Conservation (phyloP, 1,140 invertebrate genomes). For the Trichogramma pretiosum region DNA sequence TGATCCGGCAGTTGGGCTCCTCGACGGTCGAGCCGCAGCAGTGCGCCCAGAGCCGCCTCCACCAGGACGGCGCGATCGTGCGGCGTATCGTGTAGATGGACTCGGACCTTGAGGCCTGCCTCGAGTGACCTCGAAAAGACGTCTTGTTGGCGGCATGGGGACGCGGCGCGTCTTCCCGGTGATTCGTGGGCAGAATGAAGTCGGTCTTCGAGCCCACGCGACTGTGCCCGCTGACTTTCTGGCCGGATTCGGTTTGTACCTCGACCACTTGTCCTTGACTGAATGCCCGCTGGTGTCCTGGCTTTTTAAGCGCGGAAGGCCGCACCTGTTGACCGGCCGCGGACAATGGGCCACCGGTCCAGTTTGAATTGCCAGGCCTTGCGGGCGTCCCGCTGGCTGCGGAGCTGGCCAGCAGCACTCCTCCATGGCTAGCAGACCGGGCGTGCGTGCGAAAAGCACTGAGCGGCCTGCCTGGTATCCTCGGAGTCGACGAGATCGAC, state of each 20-base stretch:
- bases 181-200: conserved; percentile 74
- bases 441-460: conserved; percentile 52
- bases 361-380: conserved; percentile 7
- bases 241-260: conserved; percentile 38
- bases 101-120: conserved; percentile 64
- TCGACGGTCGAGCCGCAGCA: conserved; percentile 55
- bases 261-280: conserved; percentile 77
- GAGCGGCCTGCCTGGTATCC: too few relatives aligned
- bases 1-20: conserved; percentile 59
- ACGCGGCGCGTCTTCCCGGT: conserved; percentile 49
- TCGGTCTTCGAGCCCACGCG: conserved; percentile 77
- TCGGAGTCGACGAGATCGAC: conserved; percentile 4
- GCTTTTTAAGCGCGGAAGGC: conserved; percentile 59
- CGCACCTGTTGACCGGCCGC: conserved; percentile 26
- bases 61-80: conserved; percentile 57
- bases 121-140: conserved; percentile 46
- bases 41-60: conserved; percentile 51
- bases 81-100: conserved; percentile 80
- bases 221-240: conserved; percentile 56
- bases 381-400: conserved; percentile 20
- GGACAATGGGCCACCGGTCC: conserved; percentile 1
- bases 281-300: conserved; percentile 73
- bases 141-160: conserved; percentile 40
- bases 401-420: conserved; percentile 46
- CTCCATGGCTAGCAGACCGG: conserved; percentile 73